A percentile compares a stretch with the other conserved stretches of the same genome.
phyloP scores from a whole-genome alignment of 2,113 vertebrate species.

The Halcyon senegalensis region DNA sequence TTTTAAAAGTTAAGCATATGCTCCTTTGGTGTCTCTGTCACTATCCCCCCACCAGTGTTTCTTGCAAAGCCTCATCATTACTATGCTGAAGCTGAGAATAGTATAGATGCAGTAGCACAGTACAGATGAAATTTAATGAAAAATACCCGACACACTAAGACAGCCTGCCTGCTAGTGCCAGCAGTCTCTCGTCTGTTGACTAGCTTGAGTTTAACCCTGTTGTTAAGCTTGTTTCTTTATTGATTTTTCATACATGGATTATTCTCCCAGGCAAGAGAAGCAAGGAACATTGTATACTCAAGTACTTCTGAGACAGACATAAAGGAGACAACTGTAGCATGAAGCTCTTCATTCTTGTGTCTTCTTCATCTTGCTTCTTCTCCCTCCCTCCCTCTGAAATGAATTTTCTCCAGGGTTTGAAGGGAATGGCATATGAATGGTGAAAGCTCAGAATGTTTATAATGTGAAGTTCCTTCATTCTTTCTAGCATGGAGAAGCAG shows the following conservation, averaged over 20 bases:
- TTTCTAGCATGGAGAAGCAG: neutral
- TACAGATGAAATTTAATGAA: neutral
- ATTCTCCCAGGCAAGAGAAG: neutral
- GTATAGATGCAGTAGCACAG: neutral
- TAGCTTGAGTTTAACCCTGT: neutral
- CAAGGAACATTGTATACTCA: neutral
- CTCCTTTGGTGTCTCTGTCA: neutral
- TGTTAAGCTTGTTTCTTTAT: neutral
- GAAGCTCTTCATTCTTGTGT: neutral
- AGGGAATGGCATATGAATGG: neutral
- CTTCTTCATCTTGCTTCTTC: neutral
- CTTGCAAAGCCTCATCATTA: neutral
- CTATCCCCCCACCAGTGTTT: neutral
- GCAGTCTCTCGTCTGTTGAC: neutral
- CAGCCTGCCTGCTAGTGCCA: neutral
- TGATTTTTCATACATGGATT: neutral
- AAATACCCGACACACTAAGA: neutral
- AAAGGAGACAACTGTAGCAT: neutral
- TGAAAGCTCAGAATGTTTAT: neutral
- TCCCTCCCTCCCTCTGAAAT: neutral
- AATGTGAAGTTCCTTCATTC: fast-evolving
- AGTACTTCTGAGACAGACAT: neutral
- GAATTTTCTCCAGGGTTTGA: neutral
- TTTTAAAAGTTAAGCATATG: neutral
- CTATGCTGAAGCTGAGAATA: neutral